Percentiles rank a stretch among this genome's conserved stretches.
Conservation (phyloP, 2,113 vertebrate species). For the Halcyon malimbica region DNA sequence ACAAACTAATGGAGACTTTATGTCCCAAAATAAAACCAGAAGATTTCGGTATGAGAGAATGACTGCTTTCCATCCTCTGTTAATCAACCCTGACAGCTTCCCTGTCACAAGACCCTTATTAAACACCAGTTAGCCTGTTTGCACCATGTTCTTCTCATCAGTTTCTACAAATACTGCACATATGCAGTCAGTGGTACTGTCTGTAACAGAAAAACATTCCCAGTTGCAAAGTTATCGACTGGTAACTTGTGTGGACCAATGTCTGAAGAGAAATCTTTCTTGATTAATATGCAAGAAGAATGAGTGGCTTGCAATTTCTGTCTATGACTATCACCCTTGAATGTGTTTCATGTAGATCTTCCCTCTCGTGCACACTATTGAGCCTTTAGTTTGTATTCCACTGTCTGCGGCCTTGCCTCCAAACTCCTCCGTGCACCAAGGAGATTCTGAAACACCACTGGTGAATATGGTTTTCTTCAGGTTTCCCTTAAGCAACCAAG, state of each 20-base stretch:
- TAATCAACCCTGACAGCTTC: conserved; percentile 12
- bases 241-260: neutral
- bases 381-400: neutral
- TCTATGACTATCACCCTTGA: neutral
- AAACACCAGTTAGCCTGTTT: neutral
- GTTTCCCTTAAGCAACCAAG: neutral
- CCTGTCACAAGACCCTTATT: neutral
- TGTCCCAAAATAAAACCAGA: conserved; percentile 2
- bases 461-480: neutral
- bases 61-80: neutral
- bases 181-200: neutral
- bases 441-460: neutral
- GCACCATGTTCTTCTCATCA: neutral
- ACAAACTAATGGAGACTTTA: neutral
- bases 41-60: neutral
- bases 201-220: neutral
- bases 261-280: neutral
- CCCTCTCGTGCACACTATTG: neutral
- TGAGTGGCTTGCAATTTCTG: neutral
- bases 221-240: neutral
- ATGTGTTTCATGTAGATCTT: neutral
- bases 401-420: neutral
- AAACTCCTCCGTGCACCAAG: neutral
- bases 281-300: neutral
- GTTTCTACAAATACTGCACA: neutral